These are phyloP conservation scores for Agrilus cyanescens DNA, from an alignment of 2,888 invertebrate species.

Conservation along the genomic window DNA sequence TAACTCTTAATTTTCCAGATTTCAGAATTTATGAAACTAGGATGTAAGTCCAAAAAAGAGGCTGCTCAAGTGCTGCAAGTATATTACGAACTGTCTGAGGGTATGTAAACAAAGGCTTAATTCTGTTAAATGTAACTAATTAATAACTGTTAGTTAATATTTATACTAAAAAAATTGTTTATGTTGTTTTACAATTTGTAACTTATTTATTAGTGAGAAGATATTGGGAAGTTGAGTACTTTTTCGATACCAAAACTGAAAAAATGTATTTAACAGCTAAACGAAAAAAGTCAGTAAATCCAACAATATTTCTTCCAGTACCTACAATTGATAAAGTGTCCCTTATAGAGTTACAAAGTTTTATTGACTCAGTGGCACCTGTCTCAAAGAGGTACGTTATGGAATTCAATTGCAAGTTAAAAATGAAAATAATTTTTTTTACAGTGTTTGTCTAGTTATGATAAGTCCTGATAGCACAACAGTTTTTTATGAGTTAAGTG, in stretches of 20 bases:
- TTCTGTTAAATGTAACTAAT: slow-evolving; percentile 7
- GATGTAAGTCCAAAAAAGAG: slow-evolving; percentile 34
- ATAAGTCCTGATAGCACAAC: slow-evolving; percentile 36
- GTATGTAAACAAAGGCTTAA: slow-evolving; percentile 25
- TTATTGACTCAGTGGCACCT: slow-evolving; percentile 3
- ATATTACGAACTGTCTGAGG: slow-evolving; percentile 43
- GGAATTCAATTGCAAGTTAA: not conserved
- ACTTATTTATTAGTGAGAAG: slow-evolving; percentile 28
- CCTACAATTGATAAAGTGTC: slow-evolving; percentile 30
- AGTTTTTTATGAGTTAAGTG: slow-evolving; percentile 36
- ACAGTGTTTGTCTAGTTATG: slow-evolving; percentile 31
- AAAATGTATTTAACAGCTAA: slow-evolving; percentile 35
- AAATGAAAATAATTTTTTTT: slow-evolving; percentile 11
- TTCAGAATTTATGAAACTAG: slow-evolving; percentile 35
- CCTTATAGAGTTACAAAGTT: slow-evolving; percentile 29
- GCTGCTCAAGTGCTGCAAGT: slow-evolving; percentile 40
- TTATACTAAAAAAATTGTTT: not conserved
- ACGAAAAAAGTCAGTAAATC: slow-evolving; percentile 25
- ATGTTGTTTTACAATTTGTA: slow-evolving; percentile 7
- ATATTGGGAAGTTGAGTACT: slow-evolving; percentile 38
- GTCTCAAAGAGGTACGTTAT: slow-evolving; percentile 4
- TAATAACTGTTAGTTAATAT: not conserved
- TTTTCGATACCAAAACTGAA: slow-evolving; percentile 30
- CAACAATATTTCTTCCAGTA: slow-evolving; percentile 36
- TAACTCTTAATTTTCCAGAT: slow-evolving; percentile 24